A percentile compares a stretch with the other conserved stretches of the same genome.
Evolutionary conservation across 2,113 vertebrate species (phyloP).

Genomic region (Zingel zingel): DNA sequence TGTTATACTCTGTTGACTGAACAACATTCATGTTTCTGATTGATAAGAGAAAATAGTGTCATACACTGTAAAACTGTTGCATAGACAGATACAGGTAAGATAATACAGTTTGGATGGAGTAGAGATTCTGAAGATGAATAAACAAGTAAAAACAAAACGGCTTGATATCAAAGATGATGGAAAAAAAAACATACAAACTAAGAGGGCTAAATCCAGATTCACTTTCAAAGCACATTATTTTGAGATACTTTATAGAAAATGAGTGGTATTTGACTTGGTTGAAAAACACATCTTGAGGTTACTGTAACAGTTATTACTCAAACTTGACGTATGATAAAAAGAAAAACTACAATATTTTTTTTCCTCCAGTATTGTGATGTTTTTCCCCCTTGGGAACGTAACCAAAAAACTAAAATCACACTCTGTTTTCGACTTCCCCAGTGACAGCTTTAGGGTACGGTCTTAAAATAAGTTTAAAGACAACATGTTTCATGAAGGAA

Average conservation of each 20-base stretch:
- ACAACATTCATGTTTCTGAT: constrained; percentile 16
- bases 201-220: not conserved
- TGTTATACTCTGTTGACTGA: not conserved
- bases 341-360: not conserved
- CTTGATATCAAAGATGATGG: constrained; percentile 1
- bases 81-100: not conserved
- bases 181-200: not conserved
- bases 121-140: not conserved
- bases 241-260: not conserved
- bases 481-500: not conserved
- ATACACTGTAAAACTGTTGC: not conserved
- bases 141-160: constrained; percentile 6
- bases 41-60: not conserved
- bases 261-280: constrained; percentile 17
- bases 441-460: not conserved
- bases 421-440: not conserved
- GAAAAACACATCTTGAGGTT: constrained; percentile 12
- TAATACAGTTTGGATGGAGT: not conserved
- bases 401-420: constrained; percentile 5
- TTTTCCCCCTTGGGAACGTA: not conserved
- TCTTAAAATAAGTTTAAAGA: not conserved
- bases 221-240: constrained; percentile 13
- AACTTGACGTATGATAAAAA: not conserved
- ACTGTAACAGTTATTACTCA: not conserved
- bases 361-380: not conserved